Evolutionary conservation across 2,797 vertebrate species (phyloP), one percentile per base, ranked within the genome.

Genomic region (Falco berigora): DNA sequence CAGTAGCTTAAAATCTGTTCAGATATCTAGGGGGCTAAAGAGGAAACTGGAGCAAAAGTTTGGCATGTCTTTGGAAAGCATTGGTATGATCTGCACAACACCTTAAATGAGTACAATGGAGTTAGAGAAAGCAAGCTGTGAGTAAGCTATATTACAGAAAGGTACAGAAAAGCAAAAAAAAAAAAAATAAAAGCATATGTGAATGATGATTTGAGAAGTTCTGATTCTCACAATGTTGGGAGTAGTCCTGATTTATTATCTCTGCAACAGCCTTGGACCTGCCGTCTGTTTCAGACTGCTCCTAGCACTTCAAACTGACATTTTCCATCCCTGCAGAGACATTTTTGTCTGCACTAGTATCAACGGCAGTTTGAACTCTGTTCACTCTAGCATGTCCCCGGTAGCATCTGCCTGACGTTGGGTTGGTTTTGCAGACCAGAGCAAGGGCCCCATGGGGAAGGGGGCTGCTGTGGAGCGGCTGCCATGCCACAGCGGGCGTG

Each of bases 361-460:
- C 36, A 12, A 12, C 3, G 32, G 47, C 73, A 58, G 40, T 68
- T 88, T 88, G 85, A 95, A 86, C 71, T 84, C 69, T 1, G 59
- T 19, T 86, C 44, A 25, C 56, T 80, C 67, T 32, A 52, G 86
- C 86, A 76, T 94, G 69, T 69, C 83, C 67, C 73, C 66, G 68
- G 42, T 30, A 75, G 72, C 90, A 88, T 94, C 92, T 95, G 91
- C 87, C 90, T 86, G 91, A 66, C 7, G 61, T 74, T 92, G 58
- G 67, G 47, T 42, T 83, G 79, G 78, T 84, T 94, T 64, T 86
- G 68, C 62, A 86, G 79, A 81, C 59, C 53, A 28, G 66, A 84
- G n/a, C 30, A 69, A 91, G 62, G 85, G 53, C 88, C 93, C 92
- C 88, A 81, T 88, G 94, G 94, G 94, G 92, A 95, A 83, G 69